These are phyloP conservation scores for Kryptopterus vitreolus DNA, from an alignment of 2,797 vertebrate genomes.

Conservation along the genomic window DNA sequence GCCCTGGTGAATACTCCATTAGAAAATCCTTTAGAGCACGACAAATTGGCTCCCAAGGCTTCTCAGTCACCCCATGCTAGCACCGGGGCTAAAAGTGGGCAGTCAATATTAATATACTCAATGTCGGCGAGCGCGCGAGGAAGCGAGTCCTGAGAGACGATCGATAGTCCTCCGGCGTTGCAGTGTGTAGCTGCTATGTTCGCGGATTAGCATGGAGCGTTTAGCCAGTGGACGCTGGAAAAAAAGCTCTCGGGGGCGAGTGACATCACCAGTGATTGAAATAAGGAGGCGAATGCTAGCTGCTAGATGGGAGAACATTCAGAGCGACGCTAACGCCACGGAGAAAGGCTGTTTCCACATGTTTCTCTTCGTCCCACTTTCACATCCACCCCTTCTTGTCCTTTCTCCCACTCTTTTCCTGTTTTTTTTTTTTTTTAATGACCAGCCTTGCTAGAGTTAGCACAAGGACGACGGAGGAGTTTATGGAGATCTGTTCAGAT, in stretches of 20 bases:
- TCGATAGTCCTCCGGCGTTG: conserved; percentile 62
- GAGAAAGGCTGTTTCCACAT: background rate
- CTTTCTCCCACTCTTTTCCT: conserved; percentile 29
- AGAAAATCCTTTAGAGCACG: conserved; percentile 67
- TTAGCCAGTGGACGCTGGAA: conserved; percentile 5
- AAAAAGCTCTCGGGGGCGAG: background rate
- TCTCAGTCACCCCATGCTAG: conserved; percentile 70
- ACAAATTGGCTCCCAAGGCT: conserved; percentile 70
- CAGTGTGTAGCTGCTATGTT: conserved; percentile 28
- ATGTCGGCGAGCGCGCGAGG: conserved; percentile 56
- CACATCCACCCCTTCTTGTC: conserved; percentile 4
- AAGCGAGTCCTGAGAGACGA: conserved; percentile 58
- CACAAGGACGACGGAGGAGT: conserved; percentile 72
- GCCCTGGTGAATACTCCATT: conserved; percentile 66
- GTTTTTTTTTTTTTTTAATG: conserved; percentile 58
- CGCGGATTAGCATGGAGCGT: conserved; percentile 21
- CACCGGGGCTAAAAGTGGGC: conserved; percentile 65
- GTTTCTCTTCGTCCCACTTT: conserved; percentile 10
- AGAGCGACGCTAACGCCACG: background rate
- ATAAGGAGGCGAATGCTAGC: background rate
- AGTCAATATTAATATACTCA: conserved; percentile 79
- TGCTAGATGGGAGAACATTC: background rate
- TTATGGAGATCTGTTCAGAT: conserved; percentile 78
- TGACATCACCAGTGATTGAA: background rate
- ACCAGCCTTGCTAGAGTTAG: conserved; percentile 68